These are phyloP conservation scores for Pheosia tremula DNA, from an alignment of 2,888 invertebrate genomes.

Conservation along the genomic window DNA sequence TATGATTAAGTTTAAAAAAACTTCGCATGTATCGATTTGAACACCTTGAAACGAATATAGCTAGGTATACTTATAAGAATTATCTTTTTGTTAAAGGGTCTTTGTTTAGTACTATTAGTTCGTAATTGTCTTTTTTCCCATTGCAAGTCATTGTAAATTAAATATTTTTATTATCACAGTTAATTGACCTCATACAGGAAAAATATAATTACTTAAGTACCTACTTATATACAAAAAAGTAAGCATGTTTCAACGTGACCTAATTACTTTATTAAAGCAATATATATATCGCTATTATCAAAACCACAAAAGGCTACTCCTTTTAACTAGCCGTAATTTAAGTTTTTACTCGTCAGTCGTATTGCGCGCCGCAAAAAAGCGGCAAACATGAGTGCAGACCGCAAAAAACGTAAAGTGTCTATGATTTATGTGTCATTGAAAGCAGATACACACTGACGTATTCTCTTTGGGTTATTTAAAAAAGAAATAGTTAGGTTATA, in stretches of 20 bases:
- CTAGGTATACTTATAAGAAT: too few relatives aligned
- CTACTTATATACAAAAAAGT: neutral
- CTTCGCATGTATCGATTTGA: too few relatives aligned
- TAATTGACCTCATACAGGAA: neutral
- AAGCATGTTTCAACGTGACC: conserved; percentile 2
- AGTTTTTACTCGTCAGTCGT: conserved; percentile 17
- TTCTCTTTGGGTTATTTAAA: too few relatives aligned
- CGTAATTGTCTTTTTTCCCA: neutral
- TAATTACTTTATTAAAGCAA: conserved; percentile 6
- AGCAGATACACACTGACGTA: neutral
- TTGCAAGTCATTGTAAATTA: neutral
- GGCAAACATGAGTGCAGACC: conserved; percentile 16
- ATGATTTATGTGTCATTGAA: neutral
- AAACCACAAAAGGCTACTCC: conserved; percentile 20
- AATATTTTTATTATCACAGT: neutral
- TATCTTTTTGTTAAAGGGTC: too few relatives aligned
- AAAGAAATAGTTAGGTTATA: too few relatives aligned
- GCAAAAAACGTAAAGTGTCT: conserved; percentile 1
- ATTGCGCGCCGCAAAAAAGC: conserved; percentile 23
- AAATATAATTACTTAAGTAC: neutral
- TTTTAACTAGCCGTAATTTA: conserved; percentile 22
- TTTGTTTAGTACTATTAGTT: neutral
- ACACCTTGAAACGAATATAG: too few relatives aligned
- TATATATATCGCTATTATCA: conserved; percentile 6
- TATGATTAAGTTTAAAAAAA: too few relatives aligned